Percentiles rank a stretch among this genome's conserved stretches.
phyloP scores from a whole-genome alignment of 2,797 vertebrate genomes.

The Kryptolebias ocellatus region DNA sequence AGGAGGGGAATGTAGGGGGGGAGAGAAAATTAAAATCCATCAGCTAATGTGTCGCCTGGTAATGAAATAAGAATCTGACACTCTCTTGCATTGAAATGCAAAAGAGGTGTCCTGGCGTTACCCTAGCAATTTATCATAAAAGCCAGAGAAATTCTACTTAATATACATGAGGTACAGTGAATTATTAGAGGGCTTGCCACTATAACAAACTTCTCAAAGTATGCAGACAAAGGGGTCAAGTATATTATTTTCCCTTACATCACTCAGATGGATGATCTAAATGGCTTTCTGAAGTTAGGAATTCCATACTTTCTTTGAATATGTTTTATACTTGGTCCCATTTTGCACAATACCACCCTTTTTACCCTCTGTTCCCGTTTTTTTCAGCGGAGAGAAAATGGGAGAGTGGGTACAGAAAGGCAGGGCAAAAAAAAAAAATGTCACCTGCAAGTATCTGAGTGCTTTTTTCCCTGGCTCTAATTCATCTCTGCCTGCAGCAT shows the following conservation, averaged over 20 bases:
- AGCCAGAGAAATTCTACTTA: constrained; percentile 89
- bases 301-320: constrained; percentile 83
- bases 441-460: constrained; percentile 76
- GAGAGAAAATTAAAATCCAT: constrained; percentile 93
- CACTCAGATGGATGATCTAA: constrained; percentile 81
- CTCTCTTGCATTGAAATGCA: constrained; percentile 93
- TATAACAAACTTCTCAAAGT: constrained; percentile 92
- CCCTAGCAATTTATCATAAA: constrained; percentile 95
- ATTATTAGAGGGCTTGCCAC: constrained; percentile 88
- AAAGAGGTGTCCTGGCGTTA: constrained; percentile 93
- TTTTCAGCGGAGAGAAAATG: constrained; percentile 64
- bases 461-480: constrained; percentile 81
- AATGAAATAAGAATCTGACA: constrained; percentile 98
- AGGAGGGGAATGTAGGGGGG: constrained; percentile 26
- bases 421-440: constrained; percentile 52
- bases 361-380: constrained; percentile 65
- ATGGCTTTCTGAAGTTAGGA: constrained; percentile 83
- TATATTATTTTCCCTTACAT: constrained; percentile 87
- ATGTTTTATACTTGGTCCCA: constrained; percentile 75
- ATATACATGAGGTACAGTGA: constrained; percentile 95
- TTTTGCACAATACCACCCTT: constrained; percentile 72
- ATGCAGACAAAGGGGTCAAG: constrained; percentile 87
- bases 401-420: constrained; percentile 60
- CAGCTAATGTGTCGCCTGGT: constrained; percentile 91
- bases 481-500: constrained; percentile 84